Base-by-base conservation (phyloP, 2,888 invertebrate genomes). In the Phrixothrix hirtus region DNA sequence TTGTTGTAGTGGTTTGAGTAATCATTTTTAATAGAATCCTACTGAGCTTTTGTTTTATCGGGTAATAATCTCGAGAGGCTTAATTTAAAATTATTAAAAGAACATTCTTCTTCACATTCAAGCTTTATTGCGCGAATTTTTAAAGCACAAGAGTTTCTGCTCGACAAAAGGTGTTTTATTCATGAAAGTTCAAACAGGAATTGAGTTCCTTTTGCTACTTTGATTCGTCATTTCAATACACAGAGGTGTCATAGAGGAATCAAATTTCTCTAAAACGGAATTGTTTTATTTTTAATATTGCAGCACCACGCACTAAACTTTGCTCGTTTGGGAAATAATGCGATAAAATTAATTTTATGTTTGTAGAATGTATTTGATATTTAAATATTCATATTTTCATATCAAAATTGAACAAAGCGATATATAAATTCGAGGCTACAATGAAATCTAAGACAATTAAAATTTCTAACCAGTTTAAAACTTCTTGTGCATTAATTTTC, bases 81-180 rank as follows among this genome's bases (percentile, higher is more conserved):
- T n/a, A n/a, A n/a, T n/a, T n/a, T n/a, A n/a, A n/a, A 21, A 3
- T 21, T 21, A 21, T 5, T 21, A 3, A 21, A 3, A 7, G 21
- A 21, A 21, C 7, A 21, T 21, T 21, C 21, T 3, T 21, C 21
- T 21, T 21, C 21, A 3, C 4, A 3, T 7, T 21, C 4, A 3
- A 7, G 21, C 3, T 21, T 21, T 21, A 5, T 21, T 21, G 21
- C 21, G 21, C 4, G 7, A 7, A 5, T 21, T 21, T 21, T 21
- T 21, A 5, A 5, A 5, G 21, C 7, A 21, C 7, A 21, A 21
- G 21, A n/a, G n/a, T n/a, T n/a, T 21, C 3, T 5, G 36, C 21
- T 17, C 17, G 36, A 36, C 36, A 36, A 36, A 36, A 36, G 36
- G 36, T 25, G 36, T 36, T 36, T 36, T 36, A 25, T 25, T 17